phyloP scores from a whole-genome alignment of 2,113 vertebrate genomes.

The Scomber colias region DNA sequence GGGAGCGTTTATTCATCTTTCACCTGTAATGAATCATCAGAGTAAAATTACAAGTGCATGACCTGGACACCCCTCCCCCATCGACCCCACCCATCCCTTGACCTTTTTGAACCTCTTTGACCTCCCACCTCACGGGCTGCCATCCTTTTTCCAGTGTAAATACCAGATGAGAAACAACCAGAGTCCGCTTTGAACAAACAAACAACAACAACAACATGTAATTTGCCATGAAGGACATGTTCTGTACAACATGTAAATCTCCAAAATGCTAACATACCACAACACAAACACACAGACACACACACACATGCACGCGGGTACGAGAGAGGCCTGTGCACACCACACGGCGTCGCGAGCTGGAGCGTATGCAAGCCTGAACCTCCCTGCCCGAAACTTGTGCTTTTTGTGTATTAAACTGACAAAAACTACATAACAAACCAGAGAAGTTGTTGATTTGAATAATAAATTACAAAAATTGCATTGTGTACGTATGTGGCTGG shows the following conservation, averaged over 20 bases:
- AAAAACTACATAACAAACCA: slow-evolving; percentile 54
- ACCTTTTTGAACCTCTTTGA: slow-evolving; percentile 42
- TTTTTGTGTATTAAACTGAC: slow-evolving; percentile 74
- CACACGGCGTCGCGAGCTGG: slow-evolving; percentile 42
- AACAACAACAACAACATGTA: slow-evolving; percentile 77
- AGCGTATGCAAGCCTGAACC: slow-evolving; percentile 72
- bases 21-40: slow-evolving; percentile 64
- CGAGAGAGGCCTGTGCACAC: slow-evolving; percentile 62
- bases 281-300: slow-evolving; percentile 34
- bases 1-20: slow-evolving; percentile 63
- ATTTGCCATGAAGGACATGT: slow-evolving; percentile 69
- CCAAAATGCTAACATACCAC: slow-evolving; percentile 49
- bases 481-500: slow-evolving; percentile 74
- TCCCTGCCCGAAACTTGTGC: slow-evolving; percentile 75
- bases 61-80: slow-evolving; percentile 43
- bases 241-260: slow-evolving; percentile 86
- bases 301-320: slow-evolving; percentile 42
- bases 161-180: slow-evolving; percentile 71
- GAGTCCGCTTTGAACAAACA: slow-evolving; percentile 78
- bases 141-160: slow-evolving; percentile 88
- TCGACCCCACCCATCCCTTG: slow-evolving; percentile 5
- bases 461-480: slow-evolving; percentile 59
- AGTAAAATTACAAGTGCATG: slow-evolving; percentile 76
- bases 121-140: slow-evolving; percentile 67
- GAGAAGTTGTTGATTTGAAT: slow-evolving; percentile 61